These are phyloP conservation scores for Antechinus flavipes DNA, from an alignment of 2,113 vertebrate genomes.

Conservation along the genomic window DNA sequence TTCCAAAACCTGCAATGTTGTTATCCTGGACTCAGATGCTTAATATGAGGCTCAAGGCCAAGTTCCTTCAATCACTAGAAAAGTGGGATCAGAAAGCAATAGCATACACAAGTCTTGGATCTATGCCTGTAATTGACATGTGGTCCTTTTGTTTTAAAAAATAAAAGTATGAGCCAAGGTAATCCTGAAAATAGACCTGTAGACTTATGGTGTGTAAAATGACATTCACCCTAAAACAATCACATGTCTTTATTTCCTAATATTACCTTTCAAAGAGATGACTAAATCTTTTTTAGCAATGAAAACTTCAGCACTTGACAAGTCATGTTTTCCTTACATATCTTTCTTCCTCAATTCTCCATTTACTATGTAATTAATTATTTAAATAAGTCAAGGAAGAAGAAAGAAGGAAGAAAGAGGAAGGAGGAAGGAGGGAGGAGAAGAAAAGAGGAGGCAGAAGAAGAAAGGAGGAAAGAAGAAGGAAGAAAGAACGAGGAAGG, in stretches of 20 bases:
- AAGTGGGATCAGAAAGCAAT: background rate
- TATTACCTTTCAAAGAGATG: background rate
- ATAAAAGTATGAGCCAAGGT: background rate
- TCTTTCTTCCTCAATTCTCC: background rate
- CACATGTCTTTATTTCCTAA: background rate
- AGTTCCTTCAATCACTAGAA: background rate
- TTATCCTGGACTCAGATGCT: background rate
- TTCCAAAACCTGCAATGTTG: background rate
- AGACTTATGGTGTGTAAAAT: background rate
- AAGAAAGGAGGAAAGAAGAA: too few species aligned
- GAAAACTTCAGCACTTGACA: background rate
- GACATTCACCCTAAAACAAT: constrained; percentile 10
- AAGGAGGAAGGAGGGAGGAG: background rate
- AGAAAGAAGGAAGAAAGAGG: background rate
- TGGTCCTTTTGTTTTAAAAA: background rate
- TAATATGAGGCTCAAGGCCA: background rate
- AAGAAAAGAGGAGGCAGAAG: background rate
- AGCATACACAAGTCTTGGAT: background rate
- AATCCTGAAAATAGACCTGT: background rate
- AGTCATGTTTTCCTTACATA: background rate
- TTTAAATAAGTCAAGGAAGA: background rate
- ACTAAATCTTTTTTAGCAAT: background rate
- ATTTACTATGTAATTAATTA: background rate
- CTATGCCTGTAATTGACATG: background rate
- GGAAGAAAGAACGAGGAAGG: too few species aligned